Evolutionary conservation across 2,113 vertebrate genomes (phyloP), one percentile per base, ranked within the genome.

Genomic region (Festucalex cinctus): DNA sequence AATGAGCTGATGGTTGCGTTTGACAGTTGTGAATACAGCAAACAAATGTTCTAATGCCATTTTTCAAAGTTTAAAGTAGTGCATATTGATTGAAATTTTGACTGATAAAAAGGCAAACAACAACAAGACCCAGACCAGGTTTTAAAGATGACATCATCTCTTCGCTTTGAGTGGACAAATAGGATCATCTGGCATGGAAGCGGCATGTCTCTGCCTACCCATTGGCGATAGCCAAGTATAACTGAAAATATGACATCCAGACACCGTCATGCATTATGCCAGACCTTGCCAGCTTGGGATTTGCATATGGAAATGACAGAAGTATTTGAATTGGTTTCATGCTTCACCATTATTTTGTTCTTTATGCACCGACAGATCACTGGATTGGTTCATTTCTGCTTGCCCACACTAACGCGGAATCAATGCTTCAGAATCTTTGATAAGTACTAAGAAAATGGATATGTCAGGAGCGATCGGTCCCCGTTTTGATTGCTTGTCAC

Each of bases 231-330:
- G 78, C 82, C 12, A 71, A 80, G 67, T 75, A 76, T 43, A 70
- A 65, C 1, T 63, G 70, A 75, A 67, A 58, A 57, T 28, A 51
- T 51, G 5, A 20, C 36, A 48, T 85, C 44, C 74, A 78, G 74
- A 92, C 79, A 9, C 79, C 88, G 1, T 79, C 85, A 86, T 92
- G 89, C 48, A 86, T 87, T 54, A 13, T 39, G 49, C 35, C 46
- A 60, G 43, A 20, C 73, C 14, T 24, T 54, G 70, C 76, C 65
- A 77, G 64, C 66, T 61, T 63, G 60, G 56, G 66, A 69, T 66
- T 63, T 65, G 16, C 63, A 75, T 2, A 32, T 53, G 37, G 64
- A 68, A 63, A 60, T 48, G 59, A 77, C 69, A 69, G 56, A 66
- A 70, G 53, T 43, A 51, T 79, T 68, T 61, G 37, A 70, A 71